Base-by-base conservation (phyloP, 2,797 vertebrate species). In the Clarias platycephalus region DNA sequence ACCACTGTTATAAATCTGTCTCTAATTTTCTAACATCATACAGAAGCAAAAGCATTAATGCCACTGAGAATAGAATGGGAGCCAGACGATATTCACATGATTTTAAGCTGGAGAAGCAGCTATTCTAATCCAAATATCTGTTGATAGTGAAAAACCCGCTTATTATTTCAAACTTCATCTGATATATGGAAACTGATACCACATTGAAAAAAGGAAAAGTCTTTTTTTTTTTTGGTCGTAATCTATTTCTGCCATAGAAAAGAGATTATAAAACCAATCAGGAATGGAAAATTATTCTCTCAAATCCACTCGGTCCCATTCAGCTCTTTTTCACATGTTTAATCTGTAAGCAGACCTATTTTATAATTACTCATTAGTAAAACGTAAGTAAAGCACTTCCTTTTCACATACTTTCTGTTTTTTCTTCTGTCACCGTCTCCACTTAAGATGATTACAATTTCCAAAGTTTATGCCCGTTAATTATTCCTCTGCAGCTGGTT, bases 401-500 rank as follows among this genome's bases (percentile, higher is more conserved):
- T 49, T 71, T 58, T 15, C 26, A 70, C 1, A 62, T 28, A 31
- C 22, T 57, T 78, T 63, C 37, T 64, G 53, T 58, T 57, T 72
- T 71, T 24, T 40, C 16, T 60, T 28, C 24, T 60, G 34, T 60
- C 26, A 57, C 55, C 8, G 1, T 80, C 37, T 79, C 15, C 8
- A 55, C 4, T 85, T 8, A 74, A 81, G 63, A 7, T 15, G 70
- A 40, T 74, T 58, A 9, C 37, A 58, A 75, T 87, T 49, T 86
- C 75, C 66, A 55, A 24, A 67, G 63, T 75, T 70, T 58, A 67
- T 71, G 15, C 70, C 26, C 49, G 44, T 70, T 44, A 22, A 13
- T 62, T 34, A 60, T 34, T 64, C 26, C 40, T 66, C 72, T 82
- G 71, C 88, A 90, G 86, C 88, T 90, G 89, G 81, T 87, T 76